These are phyloP conservation scores for Megalops atlanticus DNA, from an alignment of 2,113 vertebrate species.

Conservation along the genomic window DNA sequence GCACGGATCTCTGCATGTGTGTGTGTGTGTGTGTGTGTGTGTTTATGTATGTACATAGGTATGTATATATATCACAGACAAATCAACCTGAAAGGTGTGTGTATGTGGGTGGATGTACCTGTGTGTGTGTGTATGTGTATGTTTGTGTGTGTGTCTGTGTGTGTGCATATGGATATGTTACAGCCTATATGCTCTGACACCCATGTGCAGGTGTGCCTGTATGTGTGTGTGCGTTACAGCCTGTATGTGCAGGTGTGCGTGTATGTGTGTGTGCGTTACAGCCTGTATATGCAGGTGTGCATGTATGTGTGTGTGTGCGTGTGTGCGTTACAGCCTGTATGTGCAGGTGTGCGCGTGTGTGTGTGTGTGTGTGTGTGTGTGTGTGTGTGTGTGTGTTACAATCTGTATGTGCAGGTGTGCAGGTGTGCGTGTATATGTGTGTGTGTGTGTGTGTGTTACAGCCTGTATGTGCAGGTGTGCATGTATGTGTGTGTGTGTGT, in stretches of 20 bases:
- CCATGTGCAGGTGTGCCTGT: constrained; percentile 70
- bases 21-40: background rate
- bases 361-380: no score
- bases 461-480: no score
- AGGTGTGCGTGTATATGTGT: no score
- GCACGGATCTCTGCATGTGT: background rate
- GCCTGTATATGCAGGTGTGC: background rate
- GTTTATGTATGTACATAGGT: background rate
- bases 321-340: background rate
- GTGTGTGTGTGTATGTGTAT: background rate
- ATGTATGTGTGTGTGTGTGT: constrained; percentile 64
- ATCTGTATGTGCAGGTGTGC: constrained; percentile 70
- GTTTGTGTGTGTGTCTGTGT: constrained; percentile 70
- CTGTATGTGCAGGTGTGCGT: background rate
- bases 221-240: constrained; percentile 51
- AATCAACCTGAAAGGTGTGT: no score
- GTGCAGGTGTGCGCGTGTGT: no score
- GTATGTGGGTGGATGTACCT: no score
- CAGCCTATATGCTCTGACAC: no score
- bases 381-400: no score
- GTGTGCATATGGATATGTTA: constrained; percentile 28
- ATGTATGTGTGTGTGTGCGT: background rate
- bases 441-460: no score
- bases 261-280: background rate
- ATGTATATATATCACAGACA: background rate